These are phyloP conservation scores for Pristionchus mayeri DNA, from an alignment of 2,888 invertebrate genomes.

Conservation along the genomic window DNA sequence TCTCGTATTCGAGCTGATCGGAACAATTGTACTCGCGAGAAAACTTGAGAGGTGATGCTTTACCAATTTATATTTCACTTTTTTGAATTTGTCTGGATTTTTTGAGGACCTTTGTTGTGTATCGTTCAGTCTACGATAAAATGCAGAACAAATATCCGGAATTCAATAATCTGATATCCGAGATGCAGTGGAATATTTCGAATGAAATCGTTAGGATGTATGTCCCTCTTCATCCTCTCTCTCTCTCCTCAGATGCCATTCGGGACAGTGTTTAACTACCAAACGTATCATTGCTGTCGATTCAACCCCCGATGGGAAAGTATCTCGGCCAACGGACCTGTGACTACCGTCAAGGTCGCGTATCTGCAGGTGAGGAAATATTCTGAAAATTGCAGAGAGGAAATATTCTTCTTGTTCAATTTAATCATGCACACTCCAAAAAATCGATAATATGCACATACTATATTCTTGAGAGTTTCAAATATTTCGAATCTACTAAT, in stretches of 20 bases:
- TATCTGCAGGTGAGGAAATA: background rate
- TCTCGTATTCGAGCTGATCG: constrained; percentile 6
- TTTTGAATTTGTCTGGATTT: too few species aligned
- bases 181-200: background rate
- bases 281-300: background rate
- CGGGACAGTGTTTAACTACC: background rate
- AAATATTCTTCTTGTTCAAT: background rate
- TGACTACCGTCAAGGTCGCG: background rate
- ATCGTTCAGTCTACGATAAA: background rate
- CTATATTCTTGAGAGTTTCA: background rate
- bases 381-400: too few species aligned
- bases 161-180: background rate
- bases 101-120: background rate
- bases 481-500: background rate
- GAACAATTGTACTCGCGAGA: background rate
- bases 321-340: background rate
- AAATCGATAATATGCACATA: background rate
- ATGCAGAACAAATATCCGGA: background rate
- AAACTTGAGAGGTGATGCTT: background rate
- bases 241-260: background rate
- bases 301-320: background rate
- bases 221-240: too few species aligned
- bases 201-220: constrained; percentile 8
- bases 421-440: background rate
- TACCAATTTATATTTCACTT: too few species aligned